A percentile compares a stretch with the other conserved stretches of the same genome.
phyloP scores from a whole-genome alignment of 2,888 invertebrate species.

The Mimachlamys varia region DNA sequence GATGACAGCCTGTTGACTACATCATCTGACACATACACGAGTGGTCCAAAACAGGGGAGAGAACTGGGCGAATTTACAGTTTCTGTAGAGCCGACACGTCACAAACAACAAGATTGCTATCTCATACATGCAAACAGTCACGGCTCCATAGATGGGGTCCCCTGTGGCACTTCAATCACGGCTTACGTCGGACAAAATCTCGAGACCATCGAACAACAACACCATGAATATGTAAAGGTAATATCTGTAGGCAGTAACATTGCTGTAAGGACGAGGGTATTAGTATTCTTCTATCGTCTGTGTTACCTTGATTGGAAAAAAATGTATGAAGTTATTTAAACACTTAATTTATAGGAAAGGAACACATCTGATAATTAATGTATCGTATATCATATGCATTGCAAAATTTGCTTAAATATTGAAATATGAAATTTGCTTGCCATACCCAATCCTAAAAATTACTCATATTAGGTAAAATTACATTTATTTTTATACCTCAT shows the following conservation, averaged over 20 bases:
- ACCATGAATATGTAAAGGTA: slow-evolving; percentile 81
- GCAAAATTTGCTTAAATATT: no score
- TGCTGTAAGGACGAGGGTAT: no score
- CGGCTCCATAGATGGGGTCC: slow-evolving; percentile 80
- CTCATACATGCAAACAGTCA: slow-evolving; percentile 81
- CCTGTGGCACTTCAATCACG: slow-evolving; percentile 81
- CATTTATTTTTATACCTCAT: no score
- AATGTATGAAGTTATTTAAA: no score
- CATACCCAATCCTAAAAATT: no score
- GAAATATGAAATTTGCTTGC: no score
- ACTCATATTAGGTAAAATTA: no score
- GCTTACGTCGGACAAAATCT: slow-evolving; percentile 78
- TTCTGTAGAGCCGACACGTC: slow-evolving; percentile 72
- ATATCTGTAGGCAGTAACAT: not conserved
- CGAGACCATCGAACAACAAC: slow-evolving; percentile 80
- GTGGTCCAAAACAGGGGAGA: slow-evolving; percentile 62
- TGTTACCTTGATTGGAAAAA: no score
- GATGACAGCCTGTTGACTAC: slow-evolving; percentile 78
- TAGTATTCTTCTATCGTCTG: no score
- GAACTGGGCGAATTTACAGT: slow-evolving; percentile 80
- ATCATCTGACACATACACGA: slow-evolving; percentile 70
- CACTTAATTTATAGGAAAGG: no score
- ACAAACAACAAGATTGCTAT: slow-evolving; percentile 76
- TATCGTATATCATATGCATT: no score
- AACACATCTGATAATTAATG: no score